Evolutionary conservation across 2,113 vertebrate genomes (phyloP).

Genomic region (Phyllostomus hastatus): DNA sequence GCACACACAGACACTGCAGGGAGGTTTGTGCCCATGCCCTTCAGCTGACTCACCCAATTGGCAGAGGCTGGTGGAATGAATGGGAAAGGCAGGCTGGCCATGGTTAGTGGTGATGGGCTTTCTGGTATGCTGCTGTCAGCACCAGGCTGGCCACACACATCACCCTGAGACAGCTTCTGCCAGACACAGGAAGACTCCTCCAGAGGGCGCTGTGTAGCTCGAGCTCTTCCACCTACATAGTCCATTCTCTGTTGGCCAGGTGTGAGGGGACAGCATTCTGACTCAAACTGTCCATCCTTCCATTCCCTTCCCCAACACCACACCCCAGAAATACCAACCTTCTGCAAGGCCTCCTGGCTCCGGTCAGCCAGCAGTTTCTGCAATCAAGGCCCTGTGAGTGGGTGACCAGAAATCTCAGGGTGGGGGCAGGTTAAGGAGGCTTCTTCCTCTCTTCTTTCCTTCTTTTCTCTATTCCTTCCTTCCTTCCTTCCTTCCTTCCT

Average conservation of each 20-base stretch:
- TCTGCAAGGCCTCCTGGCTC: background rate
- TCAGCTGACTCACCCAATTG: background rate
- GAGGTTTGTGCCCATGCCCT: background rate
- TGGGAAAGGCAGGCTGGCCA: background rate
- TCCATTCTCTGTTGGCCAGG: background rate
- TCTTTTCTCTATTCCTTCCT: background rate
- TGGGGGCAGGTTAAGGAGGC: background rate
- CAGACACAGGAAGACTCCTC: background rate
- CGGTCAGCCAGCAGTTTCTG: background rate
- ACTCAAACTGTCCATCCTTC: background rate
- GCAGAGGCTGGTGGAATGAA: background rate
- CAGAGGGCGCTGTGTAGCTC: background rate
- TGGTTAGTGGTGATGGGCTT: background rate
- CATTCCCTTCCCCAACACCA: background rate
- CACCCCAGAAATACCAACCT: background rate
- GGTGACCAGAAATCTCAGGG: rapidly evolving
- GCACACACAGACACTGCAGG: background rate
- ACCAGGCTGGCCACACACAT: background rate
- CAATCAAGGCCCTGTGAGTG: background rate
- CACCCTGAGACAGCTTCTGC: background rate
- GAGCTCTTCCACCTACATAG: background rate
- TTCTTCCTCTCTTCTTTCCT: too few species aligned
- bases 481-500: background rate
- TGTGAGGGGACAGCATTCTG: background rate
- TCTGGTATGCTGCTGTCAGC: background rate